These are phyloP conservation scores for Gnathonemus echidnorhynchus DNA, from an alignment of 2,113 vertebrate genomes.

Conservation along the genomic window DNA sequence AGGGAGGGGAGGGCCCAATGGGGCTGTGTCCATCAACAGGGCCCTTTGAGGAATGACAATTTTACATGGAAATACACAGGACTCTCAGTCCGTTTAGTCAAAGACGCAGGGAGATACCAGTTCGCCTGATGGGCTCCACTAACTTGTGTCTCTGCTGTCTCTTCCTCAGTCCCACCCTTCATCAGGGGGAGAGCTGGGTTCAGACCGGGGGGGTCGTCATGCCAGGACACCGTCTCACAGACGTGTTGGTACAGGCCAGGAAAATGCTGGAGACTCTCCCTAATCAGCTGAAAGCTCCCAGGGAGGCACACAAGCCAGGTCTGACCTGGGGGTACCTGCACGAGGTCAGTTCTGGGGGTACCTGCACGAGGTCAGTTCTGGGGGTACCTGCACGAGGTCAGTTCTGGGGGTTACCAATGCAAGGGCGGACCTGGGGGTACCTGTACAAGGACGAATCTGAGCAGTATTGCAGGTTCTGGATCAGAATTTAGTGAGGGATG, in stretches of 20 bases:
- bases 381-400: no score
- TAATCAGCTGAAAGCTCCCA: background rate
- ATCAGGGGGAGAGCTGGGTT: background rate
- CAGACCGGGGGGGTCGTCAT: background rate
- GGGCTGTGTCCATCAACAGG: conserved; percentile 45
- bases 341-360: no score
- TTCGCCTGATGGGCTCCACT: conserved; percentile 29
- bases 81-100: conserved; percentile 39
- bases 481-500: background rate
- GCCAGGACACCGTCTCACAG: background rate
- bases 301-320: background rate
- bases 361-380: no score
- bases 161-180: background rate
- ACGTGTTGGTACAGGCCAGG: background rate
- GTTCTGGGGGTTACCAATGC: no score
- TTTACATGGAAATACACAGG: conserved; percentile 34
- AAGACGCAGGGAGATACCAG: conserved; percentile 29
- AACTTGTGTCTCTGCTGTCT: background rate
- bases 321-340: background rate
- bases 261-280: background rate
- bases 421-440: no score
- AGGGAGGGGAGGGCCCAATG: conserved; percentile 33
- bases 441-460: no score
- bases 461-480: background rate
- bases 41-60: conserved; percentile 31